Percentiles rank a stretch among this genome's conserved stretches.
These are phyloP conservation scores for Scotopteryx bipunctaria DNA, from an alignment of 2,888 invertebrate species.

Conservation along the genomic window DNA sequence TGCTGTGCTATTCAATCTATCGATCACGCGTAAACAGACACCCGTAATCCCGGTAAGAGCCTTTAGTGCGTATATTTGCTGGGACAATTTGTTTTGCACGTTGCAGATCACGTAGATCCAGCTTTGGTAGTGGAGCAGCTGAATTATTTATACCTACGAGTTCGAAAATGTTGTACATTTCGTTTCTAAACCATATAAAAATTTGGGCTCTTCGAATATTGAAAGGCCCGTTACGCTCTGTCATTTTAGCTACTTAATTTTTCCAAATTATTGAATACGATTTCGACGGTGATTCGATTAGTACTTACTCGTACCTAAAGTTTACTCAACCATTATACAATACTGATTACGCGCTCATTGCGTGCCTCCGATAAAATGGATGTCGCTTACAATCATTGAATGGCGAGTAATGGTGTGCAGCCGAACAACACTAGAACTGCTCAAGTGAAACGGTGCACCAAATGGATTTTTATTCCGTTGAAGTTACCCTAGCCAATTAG, in stretches of 20 bases:
- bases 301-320: too few relatives aligned
- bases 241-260: too few relatives aligned
- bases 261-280: too few relatives aligned
- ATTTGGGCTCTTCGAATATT: too few relatives aligned
- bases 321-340: not conserved
- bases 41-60: constrained; percentile 53
- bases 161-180: not conserved
- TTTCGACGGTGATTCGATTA: too few relatives aligned
- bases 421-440: constrained; percentile 47
- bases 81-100: constrained; percentile 35
- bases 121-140: constrained; percentile 6
- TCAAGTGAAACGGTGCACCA: constrained; percentile 53
- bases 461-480: constrained; percentile 70
- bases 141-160: not conserved
- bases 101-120: constrained; percentile 11
- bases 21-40: constrained; percentile 60
- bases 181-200: too few relatives aligned
- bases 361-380: constrained; percentile 21
- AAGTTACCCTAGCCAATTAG: constrained; percentile 71
- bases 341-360: constrained; percentile 3
- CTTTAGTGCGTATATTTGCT: constrained; percentile 25
- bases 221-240: too few relatives aligned
- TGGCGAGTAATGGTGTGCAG: constrained; percentile 12
- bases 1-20: constrained; percentile 46
- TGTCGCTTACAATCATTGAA: constrained; percentile 22